phyloP scores from a whole-genome alignment of 2,113 vertebrate species.

The Shinisaurus crocodilurus region DNA sequence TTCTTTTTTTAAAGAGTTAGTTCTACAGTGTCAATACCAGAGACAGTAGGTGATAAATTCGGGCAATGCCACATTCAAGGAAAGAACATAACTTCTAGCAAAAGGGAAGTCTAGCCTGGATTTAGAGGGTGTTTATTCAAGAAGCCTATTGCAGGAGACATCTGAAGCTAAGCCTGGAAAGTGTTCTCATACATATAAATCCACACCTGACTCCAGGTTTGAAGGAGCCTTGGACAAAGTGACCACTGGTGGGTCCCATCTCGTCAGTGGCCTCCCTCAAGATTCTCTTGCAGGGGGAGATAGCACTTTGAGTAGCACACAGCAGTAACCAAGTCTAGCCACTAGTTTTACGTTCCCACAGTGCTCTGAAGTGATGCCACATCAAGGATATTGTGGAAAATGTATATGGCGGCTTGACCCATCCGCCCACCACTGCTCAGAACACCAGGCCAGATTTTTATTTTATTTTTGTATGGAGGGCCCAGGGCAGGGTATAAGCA shows the following conservation, averaged over 20 bases:
- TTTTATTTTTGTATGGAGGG: too few relatives aligned
- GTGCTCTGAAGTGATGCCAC: neutral
- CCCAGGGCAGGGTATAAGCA: neutral
- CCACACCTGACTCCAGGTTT: neutral
- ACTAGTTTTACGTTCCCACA: neutral
- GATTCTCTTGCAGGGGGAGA: neutral
- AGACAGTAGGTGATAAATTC: neutral
- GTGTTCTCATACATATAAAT: neutral
- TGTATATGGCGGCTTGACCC: neutral
- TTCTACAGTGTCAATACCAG: neutral
- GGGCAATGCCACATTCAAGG: neutral
- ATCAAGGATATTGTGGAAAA: neutral
- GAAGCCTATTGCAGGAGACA: neutral
- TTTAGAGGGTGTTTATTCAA: neutral
- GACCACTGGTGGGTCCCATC: neutral
- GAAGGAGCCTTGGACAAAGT: neutral
- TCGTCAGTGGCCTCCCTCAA: neutral
- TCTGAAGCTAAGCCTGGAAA: neutral
- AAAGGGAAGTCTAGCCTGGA: neutral
- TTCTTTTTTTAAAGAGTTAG: neutral
- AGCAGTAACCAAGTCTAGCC: neutral
- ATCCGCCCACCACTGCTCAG: neutral
- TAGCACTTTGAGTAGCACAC: neutral
- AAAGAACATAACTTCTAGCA: too few relatives aligned
- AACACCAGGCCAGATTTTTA: neutral